phyloP scores from a whole-genome alignment of 2,797 vertebrate genomes.

The Cetoscarus ocellatus region DNA sequence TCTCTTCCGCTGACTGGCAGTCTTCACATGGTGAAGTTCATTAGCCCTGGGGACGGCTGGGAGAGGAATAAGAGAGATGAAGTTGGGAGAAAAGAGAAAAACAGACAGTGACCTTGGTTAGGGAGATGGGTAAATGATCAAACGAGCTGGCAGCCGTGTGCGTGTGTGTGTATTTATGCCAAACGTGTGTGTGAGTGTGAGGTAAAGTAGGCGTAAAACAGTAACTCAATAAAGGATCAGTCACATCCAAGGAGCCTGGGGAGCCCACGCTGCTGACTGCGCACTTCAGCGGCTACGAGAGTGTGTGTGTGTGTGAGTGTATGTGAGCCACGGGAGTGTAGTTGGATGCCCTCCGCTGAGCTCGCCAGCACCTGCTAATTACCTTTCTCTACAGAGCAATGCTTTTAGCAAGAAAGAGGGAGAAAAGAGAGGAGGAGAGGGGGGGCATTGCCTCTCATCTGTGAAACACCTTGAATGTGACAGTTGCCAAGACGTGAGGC shows the following conservation, averaged over 20 bases:
- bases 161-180: constrained; percentile 44
- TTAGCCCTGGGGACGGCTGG: constrained; percentile 78
- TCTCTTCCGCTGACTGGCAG: constrained; percentile 86
- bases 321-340: constrained; percentile 90
- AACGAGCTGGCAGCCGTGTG: constrained; percentile 77
- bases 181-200: constrained; percentile 65
- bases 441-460: constrained; percentile 95
- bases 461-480: constrained; percentile 99
- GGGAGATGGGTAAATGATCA: constrained; percentile 86
- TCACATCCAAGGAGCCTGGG: constrained; percentile 85
- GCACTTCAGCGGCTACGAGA: constrained; percentile 76
- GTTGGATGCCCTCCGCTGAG: constrained; percentile 85
- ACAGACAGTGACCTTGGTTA: constrained; percentile 86
- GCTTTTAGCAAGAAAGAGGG: constrained; percentile 91
- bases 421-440: constrained; percentile 59
- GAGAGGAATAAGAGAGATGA: constrained; percentile 75
- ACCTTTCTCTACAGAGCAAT: constrained; percentile 90
- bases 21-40: constrained; percentile 84
- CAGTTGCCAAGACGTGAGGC: constrained; percentile 98
- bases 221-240: constrained; percentile 89
- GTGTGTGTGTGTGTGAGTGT: constrained; percentile 77
- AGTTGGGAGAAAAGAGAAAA: constrained; percentile 80
- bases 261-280: constrained; percentile 83
- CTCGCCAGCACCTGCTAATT: constrained; percentile 95
- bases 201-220: constrained; percentile 85